Conservation (phyloP, 1,140 invertebrate species). For the Brachionus asplanchnoidis region DNA sequence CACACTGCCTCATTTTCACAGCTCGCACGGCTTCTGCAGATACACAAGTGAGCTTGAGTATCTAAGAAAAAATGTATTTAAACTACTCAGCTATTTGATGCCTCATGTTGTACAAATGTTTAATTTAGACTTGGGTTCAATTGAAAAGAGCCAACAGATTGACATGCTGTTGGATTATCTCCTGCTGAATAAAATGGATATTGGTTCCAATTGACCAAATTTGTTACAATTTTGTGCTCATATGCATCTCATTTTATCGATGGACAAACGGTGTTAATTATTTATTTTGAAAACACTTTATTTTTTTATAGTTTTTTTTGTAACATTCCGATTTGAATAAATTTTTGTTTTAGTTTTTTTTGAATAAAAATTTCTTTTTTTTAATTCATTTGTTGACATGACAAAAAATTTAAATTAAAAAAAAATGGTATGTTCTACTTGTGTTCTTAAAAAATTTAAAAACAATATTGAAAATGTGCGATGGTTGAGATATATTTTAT, state of each 20-base stretch:
- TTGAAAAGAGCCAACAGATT: slow-evolving; percentile 9
- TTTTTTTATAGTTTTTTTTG: neutral
- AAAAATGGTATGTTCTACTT: too few species aligned
- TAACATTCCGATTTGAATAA: neutral
- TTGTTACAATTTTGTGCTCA: neutral
- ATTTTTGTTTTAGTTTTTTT: neutral
- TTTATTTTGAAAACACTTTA: neutral
- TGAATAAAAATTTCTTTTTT: neutral
- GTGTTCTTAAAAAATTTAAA: too few species aligned
- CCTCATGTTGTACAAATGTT: slow-evolving; percentile 1
- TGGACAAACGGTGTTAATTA: neutral
- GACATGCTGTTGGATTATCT: slow-evolving; percentile 6
- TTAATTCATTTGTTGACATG: neutral
- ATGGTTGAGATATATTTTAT: too few species aligned
- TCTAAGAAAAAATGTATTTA: slow-evolving; percentile 18
- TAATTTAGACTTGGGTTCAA: neutral
- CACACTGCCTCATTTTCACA: neutral
- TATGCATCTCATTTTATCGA: neutral
- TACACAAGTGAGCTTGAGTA: neutral
- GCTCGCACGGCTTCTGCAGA: neutral
- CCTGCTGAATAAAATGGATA: neutral
- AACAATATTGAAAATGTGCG: too few species aligned
- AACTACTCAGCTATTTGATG: slow-evolving; percentile 2
- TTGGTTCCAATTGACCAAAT: neutral
- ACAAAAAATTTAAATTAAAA: too few species aligned